phyloP scores from a whole-genome alignment of 2,888 invertebrate genomes.

The Psococerastis gibbosa region DNA sequence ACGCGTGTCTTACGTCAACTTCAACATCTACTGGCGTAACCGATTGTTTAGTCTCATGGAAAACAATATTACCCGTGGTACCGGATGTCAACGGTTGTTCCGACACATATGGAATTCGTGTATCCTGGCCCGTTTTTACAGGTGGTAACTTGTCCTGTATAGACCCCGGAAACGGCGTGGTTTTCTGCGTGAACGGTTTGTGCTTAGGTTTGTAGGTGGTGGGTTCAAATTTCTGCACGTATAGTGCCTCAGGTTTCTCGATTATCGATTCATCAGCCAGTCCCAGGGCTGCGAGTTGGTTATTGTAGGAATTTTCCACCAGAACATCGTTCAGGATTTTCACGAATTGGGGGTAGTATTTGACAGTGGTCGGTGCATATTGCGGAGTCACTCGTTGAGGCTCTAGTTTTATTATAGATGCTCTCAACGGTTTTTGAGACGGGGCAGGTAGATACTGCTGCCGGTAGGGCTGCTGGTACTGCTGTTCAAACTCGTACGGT shows the following conservation, averaged over 20 bases:
- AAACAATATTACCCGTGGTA: slow-evolving; percentile 1
- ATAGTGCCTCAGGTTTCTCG: neutral
- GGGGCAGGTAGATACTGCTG: neutral
- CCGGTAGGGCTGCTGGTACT: neutral
- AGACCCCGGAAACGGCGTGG: slow-evolving; percentile 19
- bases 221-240: no score
- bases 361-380: neutral
- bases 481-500: neutral
- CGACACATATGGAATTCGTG: slow-evolving; percentile 20
- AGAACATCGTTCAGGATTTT: slow-evolving; percentile 4
- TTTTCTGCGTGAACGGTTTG: slow-evolving; percentile 10
- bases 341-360: slow-evolving; percentile 7
- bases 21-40: neutral
- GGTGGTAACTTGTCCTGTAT: slow-evolving; percentile 25
- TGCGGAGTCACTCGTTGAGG: neutral
- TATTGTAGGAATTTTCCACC: slow-evolving; percentile 1
- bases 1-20: neutral
- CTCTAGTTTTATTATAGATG: slow-evolving; percentile 4
- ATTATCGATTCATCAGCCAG: neutral
- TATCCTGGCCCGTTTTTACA: slow-evolving; percentile 21
- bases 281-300: neutral
- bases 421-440: slow-evolving; percentile 3
- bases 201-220: slow-evolving; percentile 12
- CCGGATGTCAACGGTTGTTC: slow-evolving; percentile 16
- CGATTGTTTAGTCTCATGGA: neutral